These are phyloP conservation scores for Prosapia bicincta DNA, from an alignment of 2,888 invertebrate species.

Conservation along the genomic window DNA sequence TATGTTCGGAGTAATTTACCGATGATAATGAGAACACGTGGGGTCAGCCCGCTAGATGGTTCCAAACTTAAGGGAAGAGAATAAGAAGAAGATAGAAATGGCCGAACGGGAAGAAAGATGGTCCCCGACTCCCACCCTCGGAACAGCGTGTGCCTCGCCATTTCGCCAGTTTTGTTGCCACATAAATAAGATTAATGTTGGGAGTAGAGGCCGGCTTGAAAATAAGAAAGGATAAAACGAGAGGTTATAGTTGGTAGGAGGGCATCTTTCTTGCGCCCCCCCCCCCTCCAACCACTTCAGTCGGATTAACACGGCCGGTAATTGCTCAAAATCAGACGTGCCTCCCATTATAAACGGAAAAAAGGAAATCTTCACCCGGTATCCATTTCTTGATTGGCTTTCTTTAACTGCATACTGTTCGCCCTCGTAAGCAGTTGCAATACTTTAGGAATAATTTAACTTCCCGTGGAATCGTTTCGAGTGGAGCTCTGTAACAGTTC, in stretches of 20 bases:
- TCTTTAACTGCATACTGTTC: background rate
- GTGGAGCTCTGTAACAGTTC: too few species aligned
- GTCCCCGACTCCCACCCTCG: slow-evolving; percentile 1
- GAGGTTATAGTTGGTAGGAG: slow-evolving; percentile 28
- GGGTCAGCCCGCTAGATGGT: slow-evolving; percentile 7
- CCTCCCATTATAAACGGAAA: background rate
- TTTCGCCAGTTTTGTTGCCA: slow-evolving; percentile 48
- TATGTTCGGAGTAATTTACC: background rate
- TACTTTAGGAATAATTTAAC: too few species aligned
- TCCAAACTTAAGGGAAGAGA: background rate
- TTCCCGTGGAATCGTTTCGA: too few species aligned
- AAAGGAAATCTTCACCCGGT: background rate
- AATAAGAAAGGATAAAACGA: slow-evolving; percentile 29
- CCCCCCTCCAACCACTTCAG: slow-evolving; percentile 15
- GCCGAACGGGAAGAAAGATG: background rate
- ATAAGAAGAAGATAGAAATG: background rate
- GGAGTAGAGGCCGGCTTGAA: slow-evolving; percentile 7
- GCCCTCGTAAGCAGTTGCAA: background rate
- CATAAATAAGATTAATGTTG: slow-evolving; percentile 50
- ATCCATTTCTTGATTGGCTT: slow-evolving; percentile 2
- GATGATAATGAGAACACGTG: slow-evolving; percentile 8
- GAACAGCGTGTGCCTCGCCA: slow-evolving; percentile 17
- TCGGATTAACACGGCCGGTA: slow-evolving; percentile 28
- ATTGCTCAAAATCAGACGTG: slow-evolving; percentile 30
- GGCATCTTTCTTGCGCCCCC: slow-evolving; percentile 28